Base-by-base conservation (phyloP, 2,888 invertebrate genomes). In the Oxyteleia sp. region DNA sequence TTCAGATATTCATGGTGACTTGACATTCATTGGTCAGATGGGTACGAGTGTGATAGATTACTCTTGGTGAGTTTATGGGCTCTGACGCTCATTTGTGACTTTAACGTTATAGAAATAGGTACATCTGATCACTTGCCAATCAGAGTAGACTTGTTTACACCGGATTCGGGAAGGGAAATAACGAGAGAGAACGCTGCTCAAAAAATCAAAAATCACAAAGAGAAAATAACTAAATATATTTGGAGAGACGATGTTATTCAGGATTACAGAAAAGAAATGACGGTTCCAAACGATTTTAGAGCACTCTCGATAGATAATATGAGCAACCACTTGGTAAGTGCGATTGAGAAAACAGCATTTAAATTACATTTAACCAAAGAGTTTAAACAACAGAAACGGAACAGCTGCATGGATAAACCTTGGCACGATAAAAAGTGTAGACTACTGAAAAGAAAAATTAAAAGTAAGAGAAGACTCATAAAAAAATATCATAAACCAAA, bases 341-440 rank as follows among this genome's bases (percentile, higher is more conserved):
- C 20, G 2, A 49, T 49, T 20, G 13, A 10, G 23, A 11, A 18
- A 49, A 23, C 49, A 49, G 8, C 49, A 20, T n/a, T 23, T 4
- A 49, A 49, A 49, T 11, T 49, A 49, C 4, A 23, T 4, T 11
- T 49, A 23, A 11, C 49, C 1, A 20, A 2, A 11, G 49, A 20
- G 11, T 7, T 11, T 11, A 49, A 49, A 45, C 11, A 15, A 5
- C 49, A 57, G 7, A 10, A 38, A 8, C 35, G n/a, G 3, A 16
- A 38, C 11, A 57, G 38, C n/a, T 10, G n/a, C 35, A 16, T 43
- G 38, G 23, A 68, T 23, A 68, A 68, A 41, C 53, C 53, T 10
- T 68, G 68, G 38, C 53, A 68, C 18, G 35, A 51, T 15, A 26
- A 29, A 18, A 53, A 68, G 15, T 68, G 38, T n/a, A 20, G 18